phyloP scores from a whole-genome alignment of 1,140 invertebrate genomes.

The Trypoxylus dichotomus region DNA sequence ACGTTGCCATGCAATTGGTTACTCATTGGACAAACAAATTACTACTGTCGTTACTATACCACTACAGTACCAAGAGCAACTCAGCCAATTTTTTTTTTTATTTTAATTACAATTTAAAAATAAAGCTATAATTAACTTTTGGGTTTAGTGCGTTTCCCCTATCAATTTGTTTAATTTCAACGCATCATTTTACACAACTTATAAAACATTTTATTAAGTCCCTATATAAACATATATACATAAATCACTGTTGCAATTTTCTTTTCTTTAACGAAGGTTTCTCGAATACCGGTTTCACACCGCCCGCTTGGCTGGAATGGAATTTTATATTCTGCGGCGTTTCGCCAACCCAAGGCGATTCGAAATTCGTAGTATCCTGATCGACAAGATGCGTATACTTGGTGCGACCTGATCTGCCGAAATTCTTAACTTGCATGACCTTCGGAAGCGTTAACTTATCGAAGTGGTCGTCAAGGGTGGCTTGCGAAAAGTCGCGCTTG shows the following conservation, averaged over 20 bases:
- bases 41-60: too few species aligned
- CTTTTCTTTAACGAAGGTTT: conserved; percentile 76
- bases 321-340: conserved; percentile 90
- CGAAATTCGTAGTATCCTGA: conserved; percentile 98
- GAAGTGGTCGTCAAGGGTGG: conserved; percentile 98
- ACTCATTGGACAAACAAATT: too few species aligned
- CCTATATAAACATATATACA: background rate
- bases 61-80: too few species aligned
- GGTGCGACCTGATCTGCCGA: conserved; percentile 95
- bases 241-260: conserved; percentile 46
- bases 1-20: too few species aligned
- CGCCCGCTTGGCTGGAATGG: conserved; percentile 86
- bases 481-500: conserved; percentile 94
- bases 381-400: conserved; percentile 99
- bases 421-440: conserved; percentile 99
- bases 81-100: too few species aligned
- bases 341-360: conserved; percentile 95
- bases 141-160: too few species aligned
- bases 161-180: too few species aligned
- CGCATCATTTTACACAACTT: too few species aligned
- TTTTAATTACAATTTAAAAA: too few species aligned
- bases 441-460: conserved; percentile 98
- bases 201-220: too few species aligned
- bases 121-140: too few species aligned
- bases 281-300: conserved; percentile 94